phyloP scores from a whole-genome alignment of 2,113 vertebrate genomes.

The Sceloporus undulatus region DNA sequence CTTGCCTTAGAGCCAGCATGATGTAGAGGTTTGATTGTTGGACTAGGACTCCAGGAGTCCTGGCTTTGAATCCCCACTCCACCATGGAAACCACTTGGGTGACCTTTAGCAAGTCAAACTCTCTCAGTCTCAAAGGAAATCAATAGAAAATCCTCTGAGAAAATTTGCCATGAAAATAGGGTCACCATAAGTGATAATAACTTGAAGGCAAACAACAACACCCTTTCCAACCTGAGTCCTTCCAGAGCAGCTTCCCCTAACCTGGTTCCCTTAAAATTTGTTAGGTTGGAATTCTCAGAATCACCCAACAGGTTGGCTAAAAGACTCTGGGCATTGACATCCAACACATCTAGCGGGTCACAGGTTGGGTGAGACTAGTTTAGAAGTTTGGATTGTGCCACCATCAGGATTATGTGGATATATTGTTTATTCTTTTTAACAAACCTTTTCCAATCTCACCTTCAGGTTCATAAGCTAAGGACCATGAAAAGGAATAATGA shows the following conservation, averaged over 20 bases:
- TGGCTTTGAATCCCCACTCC: too few relatives aligned
- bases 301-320: not conserved
- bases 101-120: not conserved
- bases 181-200: too few relatives aligned
- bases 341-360: not conserved
- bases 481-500: constrained; percentile 67
- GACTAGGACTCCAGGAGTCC: not conserved
- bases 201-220: too few relatives aligned
- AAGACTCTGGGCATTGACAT: not conserved
- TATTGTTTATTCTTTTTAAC: constrained; percentile 53
- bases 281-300: not conserved
- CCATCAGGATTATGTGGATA: constrained; percentile 46
- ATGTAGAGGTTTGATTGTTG: not conserved
- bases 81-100: not conserved
- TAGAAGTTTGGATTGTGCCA: constrained; percentile 55
- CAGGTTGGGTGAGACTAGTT: not conserved
- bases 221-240: too few relatives aligned
- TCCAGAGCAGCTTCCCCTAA: not conserved
- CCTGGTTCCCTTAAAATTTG: not conserved
- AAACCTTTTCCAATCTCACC: constrained; percentile 46
- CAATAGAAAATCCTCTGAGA: too few relatives aligned
- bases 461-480: constrained; percentile 52
- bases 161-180: too few relatives aligned
- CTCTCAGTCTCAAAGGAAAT: not conserved
- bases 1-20: not conserved